Evolutionary conservation across 2,113 vertebrate genomes (phyloP), one percentile per base, ranked within the genome.

Genomic region (Promerops cafer): DNA sequence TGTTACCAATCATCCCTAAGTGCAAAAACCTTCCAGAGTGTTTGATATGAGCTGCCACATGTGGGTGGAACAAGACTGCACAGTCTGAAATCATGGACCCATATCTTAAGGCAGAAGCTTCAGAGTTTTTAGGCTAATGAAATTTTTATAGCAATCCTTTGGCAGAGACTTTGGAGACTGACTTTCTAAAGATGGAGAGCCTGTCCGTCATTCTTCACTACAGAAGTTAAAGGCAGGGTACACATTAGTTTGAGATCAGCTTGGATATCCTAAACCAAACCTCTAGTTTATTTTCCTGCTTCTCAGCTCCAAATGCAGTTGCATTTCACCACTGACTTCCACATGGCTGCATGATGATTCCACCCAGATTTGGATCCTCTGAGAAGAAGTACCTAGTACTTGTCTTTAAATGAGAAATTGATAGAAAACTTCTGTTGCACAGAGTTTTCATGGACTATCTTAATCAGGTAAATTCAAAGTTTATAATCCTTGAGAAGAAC

Each of bases 51-150:
- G 18, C 61, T 72, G 57, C n/a, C 44, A n/a, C 57, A 11, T 20
- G 37, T 17, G 44, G 3, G 42, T 61, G 52, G 74, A 57, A 49
- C 18, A 39, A 61, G 50, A 27, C 40, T 8, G 1, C 2, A 10
- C 28, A 27, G 17, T 37, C 70, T 72, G 66, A 77, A 92, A 45
- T 37, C 28, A 17, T 0, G 1, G 35, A 53, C n/a, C 12, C 7
- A 1, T 30, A 44, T 66, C 91, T 79, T 72, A 72, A 69, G 21
- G 37, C 31, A 85, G 53, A 76, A 80, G 5, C 6, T 54, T 24
- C 1, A 1, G 7, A 9, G 2, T 0, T 52, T 66, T 83, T 42
- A 49, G 33, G 52, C 49, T 85, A 56, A 68, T 0, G 0, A 44
- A 65, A 59, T 42, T 15, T 53, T 69, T 44, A 77, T 44, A 57